phyloP scores from a whole-genome alignment of 2,113 vertebrate genomes.

The Fukomys damarensis region DNA sequence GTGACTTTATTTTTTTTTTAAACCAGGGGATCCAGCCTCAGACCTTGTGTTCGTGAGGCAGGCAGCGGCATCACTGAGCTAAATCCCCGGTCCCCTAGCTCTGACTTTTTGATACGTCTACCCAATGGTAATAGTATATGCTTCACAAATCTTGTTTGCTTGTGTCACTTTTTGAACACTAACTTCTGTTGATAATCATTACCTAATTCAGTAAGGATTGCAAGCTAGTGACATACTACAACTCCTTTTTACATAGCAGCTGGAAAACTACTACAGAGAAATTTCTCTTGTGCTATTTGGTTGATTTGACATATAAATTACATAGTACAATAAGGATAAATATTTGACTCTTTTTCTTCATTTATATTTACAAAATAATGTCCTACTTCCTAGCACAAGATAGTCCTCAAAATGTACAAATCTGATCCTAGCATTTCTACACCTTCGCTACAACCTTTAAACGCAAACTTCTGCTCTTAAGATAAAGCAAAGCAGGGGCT shows the following conservation, averaged over 20 bases:
- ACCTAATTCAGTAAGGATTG: background rate
- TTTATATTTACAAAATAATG: slow-evolving; percentile 1
- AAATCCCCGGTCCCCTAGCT: too few species aligned
- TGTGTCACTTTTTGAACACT: background rate
- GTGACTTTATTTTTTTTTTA: background rate
- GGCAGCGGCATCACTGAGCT: too few species aligned
- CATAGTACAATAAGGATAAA: background rate
- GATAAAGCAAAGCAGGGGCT: too few species aligned
- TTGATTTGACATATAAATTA: background rate
- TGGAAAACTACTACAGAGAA: background rate
- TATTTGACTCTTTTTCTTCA: background rate
- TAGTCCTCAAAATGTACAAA: background rate
- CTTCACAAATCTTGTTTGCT: background rate
- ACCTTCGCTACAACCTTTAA: background rate
- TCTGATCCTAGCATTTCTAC: background rate
- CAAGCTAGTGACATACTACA: background rate
- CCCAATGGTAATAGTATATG: background rate
- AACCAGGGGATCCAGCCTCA: too few species aligned
- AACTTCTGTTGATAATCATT: background rate
- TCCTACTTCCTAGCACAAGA: background rate
- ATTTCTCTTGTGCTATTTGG: background rate
- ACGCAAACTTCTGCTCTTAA: background rate
- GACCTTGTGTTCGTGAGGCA: too few species aligned
- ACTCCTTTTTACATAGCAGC: background rate
- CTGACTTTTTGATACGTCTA: background rate